A percentile compares a stretch with the other conserved stretches of the same genome.
These are phyloP conservation scores for Mya arenaria DNA, from an alignment of 1,140 invertebrate species.

Conservation along the genomic window DNA sequence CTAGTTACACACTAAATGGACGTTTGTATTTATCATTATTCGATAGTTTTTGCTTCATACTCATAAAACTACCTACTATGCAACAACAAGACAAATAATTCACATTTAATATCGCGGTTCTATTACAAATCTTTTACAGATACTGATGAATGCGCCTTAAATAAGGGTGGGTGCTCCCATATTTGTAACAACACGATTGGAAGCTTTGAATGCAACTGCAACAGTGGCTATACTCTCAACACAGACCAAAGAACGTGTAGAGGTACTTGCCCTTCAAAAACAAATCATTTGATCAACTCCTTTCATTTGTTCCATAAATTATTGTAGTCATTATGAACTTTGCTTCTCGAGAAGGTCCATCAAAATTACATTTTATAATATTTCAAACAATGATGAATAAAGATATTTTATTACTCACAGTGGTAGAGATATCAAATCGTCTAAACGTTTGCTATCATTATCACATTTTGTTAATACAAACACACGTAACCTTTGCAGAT, in stretches of 20 bases:
- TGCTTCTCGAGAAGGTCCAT: background rate
- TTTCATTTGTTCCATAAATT: background rate
- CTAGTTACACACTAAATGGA: background rate
- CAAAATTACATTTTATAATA: background rate
- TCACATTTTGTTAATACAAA: background rate
- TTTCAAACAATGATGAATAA: background rate
- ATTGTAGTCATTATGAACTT: background rate
- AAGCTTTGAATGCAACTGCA: background rate
- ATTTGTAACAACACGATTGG: background rate
- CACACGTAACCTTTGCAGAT: slow-evolving; percentile 80
- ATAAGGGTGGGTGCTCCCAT: background rate
- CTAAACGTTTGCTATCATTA: background rate
- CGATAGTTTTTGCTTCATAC: background rate
- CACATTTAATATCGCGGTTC: background rate
- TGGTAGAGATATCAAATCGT: background rate
- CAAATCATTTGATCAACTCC: background rate
- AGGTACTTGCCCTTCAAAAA: background rate
- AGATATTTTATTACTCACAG: background rate
- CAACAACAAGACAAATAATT: background rate
- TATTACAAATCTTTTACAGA: background rate
- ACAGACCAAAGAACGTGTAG: background rate
- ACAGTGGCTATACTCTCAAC: background rate
- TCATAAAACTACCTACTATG: background rate
- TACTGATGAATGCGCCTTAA: background rate
- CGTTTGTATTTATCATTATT: background rate